These are phyloP conservation scores for Drosophila trichaetosa DNA, from an alignment of 2,888 invertebrate species.

Conservation along the genomic window DNA sequence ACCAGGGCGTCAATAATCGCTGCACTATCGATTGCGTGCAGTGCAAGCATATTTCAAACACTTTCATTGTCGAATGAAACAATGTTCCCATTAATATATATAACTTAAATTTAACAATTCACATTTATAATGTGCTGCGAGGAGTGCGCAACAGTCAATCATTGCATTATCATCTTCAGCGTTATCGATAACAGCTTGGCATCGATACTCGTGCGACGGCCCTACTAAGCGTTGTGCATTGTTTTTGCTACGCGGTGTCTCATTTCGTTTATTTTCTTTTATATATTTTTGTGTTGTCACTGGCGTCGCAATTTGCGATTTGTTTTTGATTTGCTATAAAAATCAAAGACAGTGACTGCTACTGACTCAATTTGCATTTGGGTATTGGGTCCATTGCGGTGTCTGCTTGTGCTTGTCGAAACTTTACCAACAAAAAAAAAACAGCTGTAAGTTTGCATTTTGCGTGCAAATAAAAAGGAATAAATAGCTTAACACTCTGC, in stretches of 20 bases:
- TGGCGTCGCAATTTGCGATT: slow-evolving; percentile 37
- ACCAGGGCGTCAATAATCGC: slow-evolving; percentile 34
- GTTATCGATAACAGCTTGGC: slow-evolving; percentile 23
- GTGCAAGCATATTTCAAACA: neutral
- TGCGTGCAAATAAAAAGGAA: slow-evolving; percentile 2
- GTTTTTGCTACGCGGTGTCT: slow-evolving; percentile 47
- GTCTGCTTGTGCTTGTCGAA: neutral
- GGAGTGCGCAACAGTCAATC: neutral
- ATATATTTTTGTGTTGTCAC: slow-evolving; percentile 25
- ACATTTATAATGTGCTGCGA: no score
- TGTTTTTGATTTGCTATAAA: slow-evolving; percentile 37
- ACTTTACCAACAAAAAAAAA: neutral
- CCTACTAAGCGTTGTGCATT: slow-evolving; percentile 54
- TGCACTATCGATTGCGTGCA: slow-evolving; percentile 27
- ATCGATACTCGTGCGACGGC: slow-evolving; percentile 46
- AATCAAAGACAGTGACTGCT: slow-evolving; percentile 16
- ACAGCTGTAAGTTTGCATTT: slow-evolving; percentile 35
- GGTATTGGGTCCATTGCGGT: neutral
- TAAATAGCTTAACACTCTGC: slow-evolving; percentile 20
- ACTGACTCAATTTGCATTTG: slow-evolving; percentile 1
- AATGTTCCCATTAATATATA: neutral
- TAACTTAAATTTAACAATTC: neutral
- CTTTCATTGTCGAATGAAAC: no score
- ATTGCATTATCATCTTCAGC: no score
- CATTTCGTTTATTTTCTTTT: slow-evolving; percentile 19